Evolutionary conservation across 2,888 invertebrate genomes (phyloP).

Genomic region (Eulithis testata): DNA sequence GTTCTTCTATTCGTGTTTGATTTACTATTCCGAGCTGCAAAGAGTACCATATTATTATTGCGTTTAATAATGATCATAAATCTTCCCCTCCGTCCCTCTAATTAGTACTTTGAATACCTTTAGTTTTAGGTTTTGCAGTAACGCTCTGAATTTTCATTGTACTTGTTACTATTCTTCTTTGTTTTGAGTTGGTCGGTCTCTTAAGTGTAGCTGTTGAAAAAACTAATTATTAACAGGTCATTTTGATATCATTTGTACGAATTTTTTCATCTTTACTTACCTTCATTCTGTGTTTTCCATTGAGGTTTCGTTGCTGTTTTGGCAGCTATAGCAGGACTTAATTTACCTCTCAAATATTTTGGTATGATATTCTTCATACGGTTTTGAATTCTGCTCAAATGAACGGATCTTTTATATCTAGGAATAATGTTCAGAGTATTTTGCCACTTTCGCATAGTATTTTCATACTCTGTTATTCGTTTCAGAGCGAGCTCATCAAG

Average conservation of each 20-base stretch:
- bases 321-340: constrained; percentile 50
- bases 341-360: constrained; percentile 62
- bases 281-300: constrained; percentile 7
- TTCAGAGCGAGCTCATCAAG: constrained; percentile 51
- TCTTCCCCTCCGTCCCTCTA: neutral
- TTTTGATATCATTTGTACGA: neutral
- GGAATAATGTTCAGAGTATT: constrained; percentile 51
- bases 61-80: neutral
- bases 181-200: constrained; percentile 5
- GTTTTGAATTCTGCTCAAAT: constrained; percentile 41
- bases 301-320: constrained; percentile 43
- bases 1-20: neutral
- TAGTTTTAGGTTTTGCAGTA: constrained; percentile 1
- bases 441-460: constrained; percentile 65
- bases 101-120: neutral
- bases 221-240: neutral
- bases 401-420: constrained; percentile 53
- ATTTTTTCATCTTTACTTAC: neutral
- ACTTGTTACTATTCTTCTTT: neutral
- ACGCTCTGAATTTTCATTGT: neutral
- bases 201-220: constrained; percentile 3
- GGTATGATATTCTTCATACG: constrained; percentile 69
- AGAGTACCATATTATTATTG: neutral
- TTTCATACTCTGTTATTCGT: constrained; percentile 54
- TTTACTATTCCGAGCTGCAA: constrained; percentile 9